These are phyloP conservation scores for Eumerus sabulonum DNA, from an alignment of 2,888 invertebrate species.

Conservation along the genomic window DNA sequence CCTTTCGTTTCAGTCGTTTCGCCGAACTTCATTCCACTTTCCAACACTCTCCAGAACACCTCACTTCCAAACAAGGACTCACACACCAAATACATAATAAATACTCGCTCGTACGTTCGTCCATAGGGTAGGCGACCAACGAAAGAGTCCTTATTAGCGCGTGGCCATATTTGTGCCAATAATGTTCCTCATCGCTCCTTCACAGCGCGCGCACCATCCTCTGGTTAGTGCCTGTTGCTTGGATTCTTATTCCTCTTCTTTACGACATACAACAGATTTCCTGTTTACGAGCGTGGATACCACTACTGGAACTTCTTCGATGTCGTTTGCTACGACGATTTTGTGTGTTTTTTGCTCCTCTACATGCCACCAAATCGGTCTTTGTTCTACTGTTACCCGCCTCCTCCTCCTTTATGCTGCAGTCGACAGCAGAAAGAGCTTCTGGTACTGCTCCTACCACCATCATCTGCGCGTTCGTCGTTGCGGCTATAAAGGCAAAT, in stretches of 20 bases:
- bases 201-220: no score
- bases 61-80: conserved; percentile 51
- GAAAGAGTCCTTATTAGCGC: conserved; percentile 75
- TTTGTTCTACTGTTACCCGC: conserved; percentile 59
- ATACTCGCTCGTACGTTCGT: no score
- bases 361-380: conserved; percentile 44
- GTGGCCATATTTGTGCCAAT: conserved; percentile 70
- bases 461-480: no score
- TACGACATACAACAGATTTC: conserved; percentile 51
- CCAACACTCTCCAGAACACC: conserved; percentile 59
- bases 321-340: conserved; percentile 24
- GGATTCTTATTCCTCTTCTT: conserved; percentile 1
- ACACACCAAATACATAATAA: conserved; percentile 1
- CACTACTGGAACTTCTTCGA: conserved; percentile 14
- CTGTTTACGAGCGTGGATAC: conserved; percentile 34
- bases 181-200: conserved; percentile 21
- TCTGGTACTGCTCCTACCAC: no score
- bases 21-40: conserved; percentile 58
- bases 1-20: conserved; percentile 49
- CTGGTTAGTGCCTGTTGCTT: no score
- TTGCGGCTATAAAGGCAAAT: conserved; percentile 6
- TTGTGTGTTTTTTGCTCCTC: conserved; percentile 16
- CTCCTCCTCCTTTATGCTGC: conserved; percentile 1
- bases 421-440: background rate
- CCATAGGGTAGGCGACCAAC: background rate